A percentile compares a stretch with the other conserved stretches of the same genome.
Evolutionary conservation across 2,113 vertebrate species (phyloP).

Genomic region (Mastomys coucha): DNA sequence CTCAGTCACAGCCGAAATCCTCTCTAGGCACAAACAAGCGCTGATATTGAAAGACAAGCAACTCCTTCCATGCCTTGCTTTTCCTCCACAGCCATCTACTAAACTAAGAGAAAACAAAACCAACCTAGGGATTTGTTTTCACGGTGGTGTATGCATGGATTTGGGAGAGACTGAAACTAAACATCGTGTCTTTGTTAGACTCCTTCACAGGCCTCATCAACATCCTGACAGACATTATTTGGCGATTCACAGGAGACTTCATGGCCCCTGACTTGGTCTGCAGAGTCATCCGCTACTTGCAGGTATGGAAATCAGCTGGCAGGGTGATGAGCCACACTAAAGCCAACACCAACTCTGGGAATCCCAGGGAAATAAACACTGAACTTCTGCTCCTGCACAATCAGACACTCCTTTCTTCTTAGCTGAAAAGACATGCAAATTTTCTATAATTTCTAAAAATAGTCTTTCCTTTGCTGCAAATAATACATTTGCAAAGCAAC

Average conservation of each 20-base stretch:
- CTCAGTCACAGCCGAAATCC: neutral
- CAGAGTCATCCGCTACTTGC: conserved; percentile 86
- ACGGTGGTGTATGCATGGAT: neutral
- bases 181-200: conserved; percentile 78
- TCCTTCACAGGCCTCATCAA: conserved; percentile 88
- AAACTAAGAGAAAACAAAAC: neutral
- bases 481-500: neutral
- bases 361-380: neutral
- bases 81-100: neutral
- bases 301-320: conserved; percentile 79
- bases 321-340: neutral
- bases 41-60: neutral
- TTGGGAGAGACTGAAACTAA: conserved; percentile 18
- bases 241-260: conserved; percentile 89
- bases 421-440: neutral
- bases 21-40: neutral
- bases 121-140: neutral
- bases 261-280: conserved; percentile 88
- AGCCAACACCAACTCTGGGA: neutral
- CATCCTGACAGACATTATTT: conserved; percentile 89
- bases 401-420: neutral
- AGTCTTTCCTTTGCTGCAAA: neutral
- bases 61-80: neutral
- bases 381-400: neutral
- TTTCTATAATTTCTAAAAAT: conserved; percentile 8